These are phyloP conservation scores for Drosophila paranaensis DNA, from an alignment of 2,888 invertebrate genomes.

Conservation along the genomic window DNA sequence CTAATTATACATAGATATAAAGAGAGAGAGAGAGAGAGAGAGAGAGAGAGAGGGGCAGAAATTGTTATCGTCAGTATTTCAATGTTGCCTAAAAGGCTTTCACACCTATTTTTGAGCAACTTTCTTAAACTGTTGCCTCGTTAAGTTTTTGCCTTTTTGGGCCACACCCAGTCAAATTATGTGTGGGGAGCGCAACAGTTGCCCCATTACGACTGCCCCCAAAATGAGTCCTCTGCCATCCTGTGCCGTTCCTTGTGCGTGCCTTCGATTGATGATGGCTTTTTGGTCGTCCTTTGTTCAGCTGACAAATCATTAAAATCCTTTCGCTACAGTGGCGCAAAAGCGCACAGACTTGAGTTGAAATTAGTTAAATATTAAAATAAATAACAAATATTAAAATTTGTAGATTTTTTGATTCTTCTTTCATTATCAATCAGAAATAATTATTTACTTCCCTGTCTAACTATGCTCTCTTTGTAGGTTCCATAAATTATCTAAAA, in stretches of 20 bases:
- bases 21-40: too few species aligned
- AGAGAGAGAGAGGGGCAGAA: background rate
- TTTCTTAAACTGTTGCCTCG: slow-evolving; percentile 42
- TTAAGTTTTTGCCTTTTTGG: slow-evolving; percentile 13
- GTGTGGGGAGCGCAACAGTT: slow-evolving; percentile 59
- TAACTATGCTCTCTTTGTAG: background rate
- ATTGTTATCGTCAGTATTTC: slow-evolving; percentile 1
- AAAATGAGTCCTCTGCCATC: background rate
- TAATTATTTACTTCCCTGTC: background rate
- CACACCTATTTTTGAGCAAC: slow-evolving; percentile 16
- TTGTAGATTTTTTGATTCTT: too few species aligned
- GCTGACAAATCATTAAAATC: slow-evolving; percentile 25
- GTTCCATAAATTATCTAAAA: background rate
- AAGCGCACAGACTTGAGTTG: background rate
- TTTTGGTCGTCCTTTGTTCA: slow-evolving; percentile 33
- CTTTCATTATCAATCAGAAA: background rate
- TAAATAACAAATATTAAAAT: too few species aligned
- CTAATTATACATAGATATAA: background rate
- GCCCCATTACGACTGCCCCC: slow-evolving; percentile 17
- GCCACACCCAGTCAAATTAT: slow-evolving; percentile 29
- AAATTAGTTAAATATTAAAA: too few species aligned
- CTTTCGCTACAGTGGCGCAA: slow-evolving; percentile 32
- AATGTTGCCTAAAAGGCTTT: background rate
- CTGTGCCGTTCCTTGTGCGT: slow-evolving; percentile 37
- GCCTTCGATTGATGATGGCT: slow-evolving; percentile 53